A percentile compares a stretch with the other conserved stretches of the same genome.
These are phyloP conservation scores for Arbacia lixula DNA, from an alignment of 53 echinoderm and acorn worm species.

Conservation along the genomic window DNA sequence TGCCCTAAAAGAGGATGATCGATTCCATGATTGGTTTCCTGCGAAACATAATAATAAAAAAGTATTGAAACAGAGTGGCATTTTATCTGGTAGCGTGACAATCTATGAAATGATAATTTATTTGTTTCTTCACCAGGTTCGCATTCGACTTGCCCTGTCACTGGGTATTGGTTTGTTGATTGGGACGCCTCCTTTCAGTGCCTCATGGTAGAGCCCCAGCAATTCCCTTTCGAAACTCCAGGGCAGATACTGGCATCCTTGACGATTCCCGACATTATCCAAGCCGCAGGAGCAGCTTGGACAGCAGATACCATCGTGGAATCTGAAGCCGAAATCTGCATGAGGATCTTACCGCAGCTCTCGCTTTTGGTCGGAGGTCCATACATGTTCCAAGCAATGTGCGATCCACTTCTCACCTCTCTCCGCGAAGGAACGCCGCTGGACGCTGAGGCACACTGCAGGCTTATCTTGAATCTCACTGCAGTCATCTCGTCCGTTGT, in stretches of 20 bases:
- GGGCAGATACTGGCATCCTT: constrained; percentile 1
- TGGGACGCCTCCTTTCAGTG: not conserved
- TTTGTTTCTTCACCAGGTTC: too few relatives aligned
- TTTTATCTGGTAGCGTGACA: too few relatives aligned
- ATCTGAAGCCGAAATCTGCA: constrained; percentile 1
- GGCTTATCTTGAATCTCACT: constrained; percentile 3
- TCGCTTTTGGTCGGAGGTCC: too few relatives aligned
- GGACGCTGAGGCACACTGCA: constrained; percentile 3
- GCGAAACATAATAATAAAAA: too few relatives aligned
- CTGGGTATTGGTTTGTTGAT: constrained; percentile 9
- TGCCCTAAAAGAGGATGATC: too few relatives aligned
- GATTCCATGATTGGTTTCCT: too few relatives aligned
- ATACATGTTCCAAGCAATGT: not conserved
- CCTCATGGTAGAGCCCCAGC: not conserved
- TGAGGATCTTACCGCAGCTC: not conserved
- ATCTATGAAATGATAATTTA: too few relatives aligned
- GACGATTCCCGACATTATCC: constrained; percentile 1
- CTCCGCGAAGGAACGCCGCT: not conserved
- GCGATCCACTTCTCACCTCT: not conserved
- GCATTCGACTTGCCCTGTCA: not conserved
- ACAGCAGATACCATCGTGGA: not conserved
- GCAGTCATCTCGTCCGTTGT: not conserved
- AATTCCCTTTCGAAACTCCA: not conserved
- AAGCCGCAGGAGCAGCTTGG: constrained; percentile 1
- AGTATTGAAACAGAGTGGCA: too few relatives aligned